Base-by-base conservation (phyloP, 2,888 invertebrate species). In the Plagiodera versicolora region DNA sequence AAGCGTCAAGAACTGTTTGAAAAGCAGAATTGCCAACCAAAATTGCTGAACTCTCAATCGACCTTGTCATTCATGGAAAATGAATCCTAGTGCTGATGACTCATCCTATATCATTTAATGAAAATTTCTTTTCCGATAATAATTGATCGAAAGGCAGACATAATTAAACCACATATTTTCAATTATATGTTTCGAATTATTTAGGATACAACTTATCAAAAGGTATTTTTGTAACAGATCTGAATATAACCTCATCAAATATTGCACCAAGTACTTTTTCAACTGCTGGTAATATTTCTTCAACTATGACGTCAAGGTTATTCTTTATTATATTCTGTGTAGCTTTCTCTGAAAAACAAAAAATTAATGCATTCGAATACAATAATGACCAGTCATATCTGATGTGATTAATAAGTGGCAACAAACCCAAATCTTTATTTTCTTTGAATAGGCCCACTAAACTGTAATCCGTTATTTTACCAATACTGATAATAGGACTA, bases 141-240 rank as follows among this genome's bases (percentile, higher is more conserved):
- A n/a, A n/a, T n/a, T n/a, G n/a, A n/a, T n/a, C n/a, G n/a, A n/a
- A n/a, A n/a, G n/a, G n/a, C n/a, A n/a, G n/a, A n/a, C n/a, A n/a
- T n/a, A n/a, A n/a, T n/a, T 24, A 5, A 3, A 24, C 6, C 4
- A 24, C 6, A 24, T 24, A 24, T 24, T 24, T 6, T 24, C 3
- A 24, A 5, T 5, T 32, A 10, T 32, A 10, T 32, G 10, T 32
- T 32, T 10, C 6, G 10, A 10, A 32, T 32, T 66, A 66, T 51
- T 59, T 63, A 17, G 64, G 66, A 45, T 61, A 66, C 6, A 66
- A 14, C 28, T 64, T 66, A 14, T 66, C 60, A 18, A 52, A 66
- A 1, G 66, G 66, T 18, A 66, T 57, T 49, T 48, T 58, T 9
- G 56, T 56, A 5, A 64, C n/a, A 19, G 60, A 39, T 49, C 60